phyloP scores from a whole-genome alignment of 2,113 vertebrate species.

The Suncus etruscus region DNA sequence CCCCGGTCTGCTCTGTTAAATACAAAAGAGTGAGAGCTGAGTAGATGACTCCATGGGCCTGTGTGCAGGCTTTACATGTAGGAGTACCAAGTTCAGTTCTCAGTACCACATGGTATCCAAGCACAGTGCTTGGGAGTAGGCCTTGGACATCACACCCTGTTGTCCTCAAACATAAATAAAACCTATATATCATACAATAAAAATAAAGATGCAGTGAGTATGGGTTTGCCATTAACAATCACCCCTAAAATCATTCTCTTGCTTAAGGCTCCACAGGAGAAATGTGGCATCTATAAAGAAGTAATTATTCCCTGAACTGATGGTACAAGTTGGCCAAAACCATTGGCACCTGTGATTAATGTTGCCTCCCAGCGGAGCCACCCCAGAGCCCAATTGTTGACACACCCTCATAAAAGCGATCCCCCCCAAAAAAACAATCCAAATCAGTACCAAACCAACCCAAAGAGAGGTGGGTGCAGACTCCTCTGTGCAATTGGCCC shows the following conservation, averaged over 20 bases:
- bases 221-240: neutral
- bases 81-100: neutral
- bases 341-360: neutral
- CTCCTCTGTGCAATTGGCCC: no score
- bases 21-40: neutral
- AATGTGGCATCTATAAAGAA: neutral
- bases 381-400: neutral
- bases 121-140: neutral
- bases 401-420: neutral
- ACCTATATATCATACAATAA: no score
- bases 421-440: neutral
- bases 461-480: neutral
- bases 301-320: constrained; percentile 61
- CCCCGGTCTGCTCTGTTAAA: neutral
- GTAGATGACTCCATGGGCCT: no score
- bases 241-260: neutral
- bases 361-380: constrained; percentile 36
- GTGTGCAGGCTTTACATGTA: neutral
- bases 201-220: neutral
- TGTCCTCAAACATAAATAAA: no score
- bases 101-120: neutral
- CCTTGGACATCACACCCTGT: neutral
- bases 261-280: neutral
- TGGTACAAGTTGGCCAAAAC: constrained; percentile 72
- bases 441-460: neutral